Conservation (phyloP, 2,888 invertebrate genomes). For the Zygaena filipendulae region DNA sequence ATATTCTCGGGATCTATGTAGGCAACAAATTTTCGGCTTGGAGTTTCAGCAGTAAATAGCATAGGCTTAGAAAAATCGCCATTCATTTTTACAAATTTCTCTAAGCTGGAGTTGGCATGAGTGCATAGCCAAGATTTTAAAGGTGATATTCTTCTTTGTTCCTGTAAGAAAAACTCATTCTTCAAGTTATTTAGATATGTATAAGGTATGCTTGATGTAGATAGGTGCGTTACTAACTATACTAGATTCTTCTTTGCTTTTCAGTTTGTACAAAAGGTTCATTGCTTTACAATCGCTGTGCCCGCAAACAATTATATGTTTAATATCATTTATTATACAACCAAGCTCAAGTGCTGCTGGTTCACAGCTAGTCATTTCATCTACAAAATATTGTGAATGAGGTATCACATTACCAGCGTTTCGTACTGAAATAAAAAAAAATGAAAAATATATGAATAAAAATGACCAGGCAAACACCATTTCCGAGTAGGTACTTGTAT, state of each 20-base stretch:
- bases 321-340: constrained; percentile 90
- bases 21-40: constrained; percentile 88
- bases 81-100: constrained; percentile 82
- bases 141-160: constrained; percentile 85
- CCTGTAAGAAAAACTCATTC: constrained; percentile 52
- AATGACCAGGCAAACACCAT: no score
- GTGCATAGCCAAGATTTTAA: constrained; percentile 92
- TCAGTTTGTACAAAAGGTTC: constrained; percentile 87
- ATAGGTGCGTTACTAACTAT: constrained; percentile 44
- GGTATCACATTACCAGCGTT: constrained; percentile 98
- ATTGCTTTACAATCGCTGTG: constrained; percentile 99
- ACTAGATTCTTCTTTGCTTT: constrained; percentile 79
- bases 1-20: constrained; percentile 94
- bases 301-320: constrained; percentile 95
- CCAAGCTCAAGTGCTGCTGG: constrained; percentile 96
- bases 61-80: constrained; percentile 76
- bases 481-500: no score
- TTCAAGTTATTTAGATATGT: no score
- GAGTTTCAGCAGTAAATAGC: constrained; percentile 87
- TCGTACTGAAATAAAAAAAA: constrained; percentile 73
- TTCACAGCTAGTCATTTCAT: constrained; percentile 92
- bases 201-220: no score
- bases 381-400: constrained; percentile 87
- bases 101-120: constrained; percentile 83
- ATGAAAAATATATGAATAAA: no score